Evolutionary conservation across 2,113 vertebrate species (phyloP).

Genomic region (Nothobranchius furzeri): DNA sequence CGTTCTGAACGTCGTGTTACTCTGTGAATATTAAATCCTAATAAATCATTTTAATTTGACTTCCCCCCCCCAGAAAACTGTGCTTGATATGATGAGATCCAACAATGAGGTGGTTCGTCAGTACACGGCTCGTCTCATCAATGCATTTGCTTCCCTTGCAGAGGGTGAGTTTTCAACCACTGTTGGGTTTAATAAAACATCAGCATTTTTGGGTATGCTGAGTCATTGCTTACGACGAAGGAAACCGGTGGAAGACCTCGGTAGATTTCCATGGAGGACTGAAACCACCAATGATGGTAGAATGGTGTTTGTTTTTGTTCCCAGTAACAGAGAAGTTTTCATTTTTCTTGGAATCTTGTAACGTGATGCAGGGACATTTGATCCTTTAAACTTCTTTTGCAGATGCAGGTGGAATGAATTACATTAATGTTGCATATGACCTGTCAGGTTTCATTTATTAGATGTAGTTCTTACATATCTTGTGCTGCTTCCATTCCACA

Average conservation of each 20-base stretch:
- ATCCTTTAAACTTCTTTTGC: neutral
- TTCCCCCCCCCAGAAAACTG: slow-evolving; percentile 74
- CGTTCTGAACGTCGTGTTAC: too few relatives aligned
- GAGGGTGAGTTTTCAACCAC: slow-evolving; percentile 80
- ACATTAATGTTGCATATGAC: neutral
- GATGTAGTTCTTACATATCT: too few relatives aligned
- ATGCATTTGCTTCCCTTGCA: slow-evolving; percentile 88
- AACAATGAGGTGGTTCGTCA: slow-evolving; percentile 88
- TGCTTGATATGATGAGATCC: slow-evolving; percentile 85
- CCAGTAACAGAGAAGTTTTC: neutral
- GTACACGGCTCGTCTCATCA: slow-evolving; percentile 90
- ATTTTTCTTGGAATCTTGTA: neutral
- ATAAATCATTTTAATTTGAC: too few relatives aligned
- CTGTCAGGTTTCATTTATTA: neutral
- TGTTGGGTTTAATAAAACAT: slow-evolving; percentile 10
- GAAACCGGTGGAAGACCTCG: slow-evolving; percentile 3
- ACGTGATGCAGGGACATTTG: neutral
- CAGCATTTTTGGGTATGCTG: slow-evolving; percentile 10
- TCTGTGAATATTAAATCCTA: too few relatives aligned
- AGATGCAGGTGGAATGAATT: neutral
- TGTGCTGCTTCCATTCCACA: too few relatives aligned
- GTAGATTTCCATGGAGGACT: neutral
- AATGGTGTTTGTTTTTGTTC: neutral
- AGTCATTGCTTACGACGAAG: slow-evolving; percentile 12
- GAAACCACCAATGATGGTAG: slow-evolving; percentile 22